These are phyloP conservation scores for Scaptomyza polygonia DNA, from an alignment of 2,888 invertebrate species.

Conservation along the genomic window DNA sequence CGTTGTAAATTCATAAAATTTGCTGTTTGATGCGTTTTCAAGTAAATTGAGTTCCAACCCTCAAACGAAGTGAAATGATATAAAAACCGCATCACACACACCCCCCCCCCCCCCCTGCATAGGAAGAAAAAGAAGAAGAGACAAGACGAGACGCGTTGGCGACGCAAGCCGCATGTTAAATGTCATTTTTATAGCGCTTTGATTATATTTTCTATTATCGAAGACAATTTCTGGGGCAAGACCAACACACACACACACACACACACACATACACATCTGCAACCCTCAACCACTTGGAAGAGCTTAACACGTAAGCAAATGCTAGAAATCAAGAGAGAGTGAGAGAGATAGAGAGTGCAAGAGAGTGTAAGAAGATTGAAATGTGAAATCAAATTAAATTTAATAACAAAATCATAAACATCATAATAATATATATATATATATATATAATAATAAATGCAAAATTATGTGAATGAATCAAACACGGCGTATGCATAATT, in stretches of 20 bases:
- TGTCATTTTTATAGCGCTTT: conserved; percentile 80
- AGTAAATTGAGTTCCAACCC: conserved; percentile 81
- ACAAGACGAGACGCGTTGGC: conserved; percentile 65
- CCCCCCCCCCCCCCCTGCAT: conserved; percentile 19
- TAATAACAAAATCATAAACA: conserved; percentile 77
- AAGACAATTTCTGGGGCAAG: conserved; percentile 73
- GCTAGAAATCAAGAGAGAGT: conserved; percentile 9
- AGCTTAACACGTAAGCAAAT: conserved; percentile 54
- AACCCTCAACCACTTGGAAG: conserved; percentile 45
- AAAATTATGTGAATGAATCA: conserved; percentile 70
- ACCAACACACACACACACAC: conserved; percentile 46
- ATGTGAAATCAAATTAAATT: conserved; percentile 76
- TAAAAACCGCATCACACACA: conserved; percentile 71
- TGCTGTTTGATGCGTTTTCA: conserved; percentile 80
- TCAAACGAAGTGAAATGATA: conserved; percentile 73
- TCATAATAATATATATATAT: no score
- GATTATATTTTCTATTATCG: conserved; percentile 80
- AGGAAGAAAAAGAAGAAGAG: conserved; percentile 3
- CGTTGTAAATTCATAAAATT: conserved; percentile 80
- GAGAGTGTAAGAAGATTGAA: conserved; percentile 15
- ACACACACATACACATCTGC: conserved; percentile 27
- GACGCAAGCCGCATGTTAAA: conserved; percentile 78
- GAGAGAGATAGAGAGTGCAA: not conserved
- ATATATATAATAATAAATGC: conserved; percentile 76
- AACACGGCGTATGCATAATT: conserved; percentile 76